Conservation (phyloP, 1,140 invertebrate species). For the Pogonognathellus flavescens region DNA sequence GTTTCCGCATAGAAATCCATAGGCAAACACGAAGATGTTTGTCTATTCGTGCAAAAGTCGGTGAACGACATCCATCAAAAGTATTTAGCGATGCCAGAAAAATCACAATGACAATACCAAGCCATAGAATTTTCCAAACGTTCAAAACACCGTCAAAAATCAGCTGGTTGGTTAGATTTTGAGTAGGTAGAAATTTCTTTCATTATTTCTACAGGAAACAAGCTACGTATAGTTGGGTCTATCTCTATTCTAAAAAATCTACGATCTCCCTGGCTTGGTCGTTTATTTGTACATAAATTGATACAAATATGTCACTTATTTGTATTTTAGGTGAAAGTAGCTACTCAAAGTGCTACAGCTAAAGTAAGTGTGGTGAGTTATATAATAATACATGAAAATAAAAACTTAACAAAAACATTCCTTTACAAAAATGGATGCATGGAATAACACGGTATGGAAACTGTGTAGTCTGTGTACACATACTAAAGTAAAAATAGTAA, state of each 20-base stretch:
- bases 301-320: neutral
- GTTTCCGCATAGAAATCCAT: too few species aligned
- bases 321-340: neutral
- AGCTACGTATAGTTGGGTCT: neutral
- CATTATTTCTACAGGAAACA: neutral
- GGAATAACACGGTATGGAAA: neutral
- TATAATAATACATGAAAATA: neutral
- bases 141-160: slow-evolving; percentile 38
- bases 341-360: neutral
- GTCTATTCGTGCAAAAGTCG: slow-evolving; percentile 10
- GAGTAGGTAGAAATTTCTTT: neutral
- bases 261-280: neutral
- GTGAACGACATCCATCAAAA: neutral
- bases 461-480: neutral
- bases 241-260: neutral
- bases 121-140: slow-evolving; percentile 6
- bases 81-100: neutral
- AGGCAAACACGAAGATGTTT: too few species aligned
- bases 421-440: neutral
- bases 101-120: slow-evolving; percentile 7
- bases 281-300: neutral
- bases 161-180: slow-evolving; percentile 43
- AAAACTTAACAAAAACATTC: neutral
- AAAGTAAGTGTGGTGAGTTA: too few species aligned
- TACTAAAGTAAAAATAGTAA: neutral